These are phyloP conservation scores for Coenobita brevimanus DNA, from an alignment of 1,140 invertebrate species.

Conservation along the genomic window DNA sequence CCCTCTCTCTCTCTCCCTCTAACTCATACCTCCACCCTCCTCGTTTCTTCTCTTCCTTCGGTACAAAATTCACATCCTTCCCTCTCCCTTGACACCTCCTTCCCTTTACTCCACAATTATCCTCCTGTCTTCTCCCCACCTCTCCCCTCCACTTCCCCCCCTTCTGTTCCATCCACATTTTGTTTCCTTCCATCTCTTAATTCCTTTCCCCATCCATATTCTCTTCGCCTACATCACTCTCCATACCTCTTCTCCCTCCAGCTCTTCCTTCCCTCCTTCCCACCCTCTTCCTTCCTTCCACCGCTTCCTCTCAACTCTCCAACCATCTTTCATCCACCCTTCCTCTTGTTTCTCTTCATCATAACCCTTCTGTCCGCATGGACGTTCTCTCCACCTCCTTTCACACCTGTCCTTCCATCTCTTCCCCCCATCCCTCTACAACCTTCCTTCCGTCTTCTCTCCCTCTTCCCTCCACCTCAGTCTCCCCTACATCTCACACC, in stretches of 20 bases:
- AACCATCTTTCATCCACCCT: background rate
- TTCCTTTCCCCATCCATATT: background rate
- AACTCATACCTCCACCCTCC: background rate
- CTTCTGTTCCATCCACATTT: background rate
- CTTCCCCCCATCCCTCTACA: background rate
- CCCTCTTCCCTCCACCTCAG: conserved; percentile 11
- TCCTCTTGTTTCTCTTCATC: background rate
- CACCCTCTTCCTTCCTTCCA: background rate
- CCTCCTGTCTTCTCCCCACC: background rate
- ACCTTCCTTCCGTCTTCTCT: background rate
- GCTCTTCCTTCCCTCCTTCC: background rate
- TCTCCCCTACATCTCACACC: no score
- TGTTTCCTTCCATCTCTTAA: background rate
- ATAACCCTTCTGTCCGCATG: background rate
- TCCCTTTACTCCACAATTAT: conserved; percentile 10
- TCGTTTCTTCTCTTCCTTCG: no score
- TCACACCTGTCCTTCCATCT: background rate
- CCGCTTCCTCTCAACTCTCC: background rate
- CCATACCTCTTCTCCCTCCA: background rate
- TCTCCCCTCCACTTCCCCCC: background rate
- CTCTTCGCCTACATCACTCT: background rate
- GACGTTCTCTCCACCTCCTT: no score
- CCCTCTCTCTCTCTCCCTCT: background rate
- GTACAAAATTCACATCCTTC: background rate
- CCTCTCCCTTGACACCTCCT: background rate